Evolutionary conservation across 2,113 vertebrate species (phyloP).

Genomic region (Isurus oxyrinchus): DNA sequence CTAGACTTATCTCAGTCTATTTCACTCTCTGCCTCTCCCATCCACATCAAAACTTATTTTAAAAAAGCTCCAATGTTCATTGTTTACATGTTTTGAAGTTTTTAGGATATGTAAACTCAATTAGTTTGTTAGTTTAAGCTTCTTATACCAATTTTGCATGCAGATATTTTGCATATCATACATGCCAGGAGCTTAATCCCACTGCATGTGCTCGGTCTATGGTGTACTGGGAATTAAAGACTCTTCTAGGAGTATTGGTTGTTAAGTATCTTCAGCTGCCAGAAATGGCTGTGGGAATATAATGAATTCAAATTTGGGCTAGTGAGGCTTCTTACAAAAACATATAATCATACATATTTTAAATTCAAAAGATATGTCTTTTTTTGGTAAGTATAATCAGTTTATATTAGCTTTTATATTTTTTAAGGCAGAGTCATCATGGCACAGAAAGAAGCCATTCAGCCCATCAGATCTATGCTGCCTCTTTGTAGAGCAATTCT

Average conservation of each 20-base stretch:
- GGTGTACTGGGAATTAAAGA: not conserved
- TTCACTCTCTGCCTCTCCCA: not conserved
- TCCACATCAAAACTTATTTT: not conserved
- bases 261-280: not conserved
- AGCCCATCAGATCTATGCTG: not conserved
- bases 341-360: too few relatives aligned
- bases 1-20: not conserved
- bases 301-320: not conserved
- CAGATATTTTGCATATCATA: not conserved
- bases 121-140: not conserved
- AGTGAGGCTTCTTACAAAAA: not conserved
- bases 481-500: not conserved
- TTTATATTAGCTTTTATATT: too few relatives aligned
- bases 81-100: not conserved
- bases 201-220: not conserved
- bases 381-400: too few relatives aligned
- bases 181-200: not conserved
- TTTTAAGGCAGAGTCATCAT: not conserved
- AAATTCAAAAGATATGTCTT: too few relatives aligned
- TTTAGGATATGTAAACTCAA: not conserved
- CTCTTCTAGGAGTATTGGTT: not conserved
- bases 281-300: not conserved
- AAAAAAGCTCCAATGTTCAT: not conserved
- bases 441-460: not conserved
- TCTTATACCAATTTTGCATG: not conserved